Evolutionary conservation across 1,140 invertebrate species (phyloP), one percentile per base, ranked within the genome.

Genomic region (Lasioglossum baleicum): DNA sequence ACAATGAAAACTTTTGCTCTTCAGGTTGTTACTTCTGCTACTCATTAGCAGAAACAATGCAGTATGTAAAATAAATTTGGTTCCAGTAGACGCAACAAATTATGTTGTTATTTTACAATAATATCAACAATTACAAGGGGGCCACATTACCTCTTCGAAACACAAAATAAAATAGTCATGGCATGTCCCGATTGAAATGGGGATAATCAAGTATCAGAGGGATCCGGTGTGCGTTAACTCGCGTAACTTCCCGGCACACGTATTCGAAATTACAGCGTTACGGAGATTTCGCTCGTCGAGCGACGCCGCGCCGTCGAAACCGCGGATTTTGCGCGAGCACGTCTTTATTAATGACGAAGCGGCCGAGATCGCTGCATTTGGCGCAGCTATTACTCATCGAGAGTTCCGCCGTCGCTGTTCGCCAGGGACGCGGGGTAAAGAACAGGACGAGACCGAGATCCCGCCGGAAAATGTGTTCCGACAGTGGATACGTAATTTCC

Each of bases 321-420:
- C 61, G 75, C 61, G 75, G 81, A 71, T 75, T 77, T 64, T 81
- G 71, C 75, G 70, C 66, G 53, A 51, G n/a, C 26, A 51, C 40
- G 69, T 74, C 76, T 84, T 83, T 84, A 83, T 84, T 75, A 84
- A 84, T 70, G 75, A 74, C 56, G 58, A 53, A 35, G 66, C 63
- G 66, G 17, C 61, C 26, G 58, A 74, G 53, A 83, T 74, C 83
- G 70, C 17, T 72, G 73, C 71, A 67, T 83, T 83, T 78, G 79
- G 60, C 44, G 56, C 48, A 35, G 65, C 64, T 80, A 74, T 83
- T 83, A 83, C 51, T 83, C 76, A 80, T 31, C 67, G 56, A 15
- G 69, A 82, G 68, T 71, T 71, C 51, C 70, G 70, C 44, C 78
- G 58, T 58, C 61, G 61, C 22, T 2, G 64, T 0, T 35, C 17